These are phyloP conservation scores for Diplosoma virens DNA, from an alignment of 23 tunicate genomes.

Conservation along the genomic window DNA sequence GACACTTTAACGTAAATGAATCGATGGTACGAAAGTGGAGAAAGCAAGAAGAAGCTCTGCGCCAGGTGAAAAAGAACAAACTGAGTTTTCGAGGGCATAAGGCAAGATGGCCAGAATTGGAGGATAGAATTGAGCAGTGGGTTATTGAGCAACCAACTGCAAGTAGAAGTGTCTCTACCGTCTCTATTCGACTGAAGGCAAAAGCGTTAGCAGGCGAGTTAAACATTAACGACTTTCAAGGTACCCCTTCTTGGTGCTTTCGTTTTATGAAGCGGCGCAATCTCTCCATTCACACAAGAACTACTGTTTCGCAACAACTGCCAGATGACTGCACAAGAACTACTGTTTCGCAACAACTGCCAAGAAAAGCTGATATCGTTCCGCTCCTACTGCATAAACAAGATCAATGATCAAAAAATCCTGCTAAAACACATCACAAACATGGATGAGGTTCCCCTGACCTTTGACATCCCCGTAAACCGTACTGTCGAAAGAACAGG, in stretches of 20 bases:
- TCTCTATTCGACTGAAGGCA: slow-evolving; percentile 56
- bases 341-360: no score
- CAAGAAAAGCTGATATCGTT: slow-evolving; percentile 46
- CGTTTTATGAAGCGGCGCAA: slow-evolving; percentile 56
- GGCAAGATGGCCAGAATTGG: slow-evolving; percentile 61
- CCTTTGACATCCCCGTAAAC: slow-evolving; percentile 62
- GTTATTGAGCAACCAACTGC: slow-evolving; percentile 44
- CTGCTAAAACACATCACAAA: slow-evolving; percentile 49
- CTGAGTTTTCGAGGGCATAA: slow-evolving; percentile 54
- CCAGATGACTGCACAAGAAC: no score
- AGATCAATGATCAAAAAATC: slow-evolving; percentile 47
- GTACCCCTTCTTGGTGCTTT: slow-evolving; percentile 58
- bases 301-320: slow-evolving; percentile 52
- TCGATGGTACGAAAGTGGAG: slow-evolving; percentile 60
- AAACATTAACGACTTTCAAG: slow-evolving; percentile 46
- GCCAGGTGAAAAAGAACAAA: slow-evolving; percentile 36
- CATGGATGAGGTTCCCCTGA: slow-evolving; percentile 65
- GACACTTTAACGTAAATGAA: slow-evolving; percentile 28
- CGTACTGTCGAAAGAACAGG: slow-evolving; percentile 50
- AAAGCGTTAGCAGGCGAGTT: slow-evolving; percentile 42
- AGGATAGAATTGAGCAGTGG: slow-evolving; percentile 53
- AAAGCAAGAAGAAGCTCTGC: slow-evolving; percentile 49
- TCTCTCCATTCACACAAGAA: slow-evolving; percentile 54
- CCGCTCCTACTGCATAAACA: slow-evolving; percentile 45
- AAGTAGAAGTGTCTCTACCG: slow-evolving; percentile 42